phyloP scores from a whole-genome alignment of 2,888 invertebrate species.

The Habroteleia sp. region DNA sequence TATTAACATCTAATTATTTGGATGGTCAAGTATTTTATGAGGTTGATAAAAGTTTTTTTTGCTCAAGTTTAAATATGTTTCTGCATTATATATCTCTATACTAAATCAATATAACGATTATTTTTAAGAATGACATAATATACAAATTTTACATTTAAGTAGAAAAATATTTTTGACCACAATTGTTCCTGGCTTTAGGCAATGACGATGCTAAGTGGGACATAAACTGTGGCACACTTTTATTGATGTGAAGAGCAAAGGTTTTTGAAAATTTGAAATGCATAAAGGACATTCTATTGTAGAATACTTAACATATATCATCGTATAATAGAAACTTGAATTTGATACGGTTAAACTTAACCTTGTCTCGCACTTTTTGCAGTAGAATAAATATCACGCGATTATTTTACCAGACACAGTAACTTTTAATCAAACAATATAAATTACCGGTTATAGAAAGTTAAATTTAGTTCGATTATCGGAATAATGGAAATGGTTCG shows the following conservation, averaged over 20 bases:
- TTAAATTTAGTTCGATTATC: conserved; percentile 35
- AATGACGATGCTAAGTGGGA: not conserved
- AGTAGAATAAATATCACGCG: not conserved
- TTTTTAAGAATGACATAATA: conserved; percentile 30
- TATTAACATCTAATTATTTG: conserved; percentile 54
- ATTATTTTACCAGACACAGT: conserved; percentile 18
- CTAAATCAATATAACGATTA: conserved; percentile 27
- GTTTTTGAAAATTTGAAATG: conserved; percentile 18
- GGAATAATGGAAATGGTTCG: conserved; percentile 23
- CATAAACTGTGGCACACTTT: conserved; percentile 26
- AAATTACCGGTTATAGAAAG: conserved; percentile 15
- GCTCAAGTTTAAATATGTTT: conserved; percentile 1
- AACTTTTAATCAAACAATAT: conserved; percentile 15
- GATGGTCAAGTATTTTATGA: conserved; percentile 42
- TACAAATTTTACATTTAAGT: not conserved
- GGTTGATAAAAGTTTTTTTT: conserved; percentile 32
- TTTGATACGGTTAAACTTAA: not conserved
- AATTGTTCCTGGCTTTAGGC: not conserved
- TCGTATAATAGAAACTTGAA: not conserved
- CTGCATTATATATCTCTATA: conserved; percentile 24
- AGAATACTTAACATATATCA: conserved; percentile 6
- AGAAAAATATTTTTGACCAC: not conserved
- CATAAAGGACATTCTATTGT: conserved; percentile 6
- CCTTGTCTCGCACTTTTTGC: conserved; percentile 16
- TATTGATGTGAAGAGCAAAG: conserved; percentile 7